phyloP scores from a whole-genome alignment of 2,888 invertebrate genomes.

The Catocala sponsa region DNA sequence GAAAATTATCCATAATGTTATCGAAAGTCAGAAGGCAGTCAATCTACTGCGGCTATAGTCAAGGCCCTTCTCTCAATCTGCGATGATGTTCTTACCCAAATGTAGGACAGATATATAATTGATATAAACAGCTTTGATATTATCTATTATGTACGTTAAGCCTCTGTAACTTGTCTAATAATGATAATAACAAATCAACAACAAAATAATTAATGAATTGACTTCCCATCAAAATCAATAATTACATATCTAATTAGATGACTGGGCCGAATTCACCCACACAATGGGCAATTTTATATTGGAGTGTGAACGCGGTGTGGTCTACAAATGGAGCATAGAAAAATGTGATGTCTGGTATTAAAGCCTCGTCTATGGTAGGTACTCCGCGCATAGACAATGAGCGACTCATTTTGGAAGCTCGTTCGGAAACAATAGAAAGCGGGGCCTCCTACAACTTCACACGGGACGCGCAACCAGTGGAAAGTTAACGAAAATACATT shows the following conservation, averaged over 20 bases:
- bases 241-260: slow-evolving; percentile 52
- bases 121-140: not conserved
- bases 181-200: slow-evolving; percentile 14
- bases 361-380: slow-evolving; percentile 68
- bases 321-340: slow-evolving; percentile 67
- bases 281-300: slow-evolving; percentile 71
- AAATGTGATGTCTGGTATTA: slow-evolving; percentile 71
- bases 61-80: no score
- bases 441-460: slow-evolving; percentile 67
- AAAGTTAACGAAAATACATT: slow-evolving; percentile 86
- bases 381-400: slow-evolving; percentile 64
- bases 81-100: no score
- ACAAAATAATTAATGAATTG: slow-evolving; percentile 24
- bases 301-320: slow-evolving; percentile 60
- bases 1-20: no score
- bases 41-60: no score
- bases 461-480: slow-evolving; percentile 69
- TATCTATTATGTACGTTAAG: no score
- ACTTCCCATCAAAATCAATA: slow-evolving; percentile 41
- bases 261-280: slow-evolving; percentile 50
- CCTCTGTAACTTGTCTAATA: not conserved
- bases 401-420: slow-evolving; percentile 59
- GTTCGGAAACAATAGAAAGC: slow-evolving; percentile 77
- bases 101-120: no score
- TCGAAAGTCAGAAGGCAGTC: no score